Evolutionary conservation across 1,140 invertebrate species (phyloP).

Genomic region (Saxidomus purpurata): DNA sequence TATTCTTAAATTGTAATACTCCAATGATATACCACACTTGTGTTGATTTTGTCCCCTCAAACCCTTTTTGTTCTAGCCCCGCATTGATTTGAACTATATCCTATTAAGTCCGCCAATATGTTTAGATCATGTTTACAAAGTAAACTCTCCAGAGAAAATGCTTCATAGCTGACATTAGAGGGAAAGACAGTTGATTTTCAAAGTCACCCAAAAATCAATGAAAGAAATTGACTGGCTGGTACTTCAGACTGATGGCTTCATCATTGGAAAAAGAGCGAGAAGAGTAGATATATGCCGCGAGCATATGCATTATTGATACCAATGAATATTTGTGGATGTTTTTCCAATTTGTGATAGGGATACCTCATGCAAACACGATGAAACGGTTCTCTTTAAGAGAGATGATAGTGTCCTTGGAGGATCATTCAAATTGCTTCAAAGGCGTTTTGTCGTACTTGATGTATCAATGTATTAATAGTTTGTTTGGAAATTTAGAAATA

Average conservation of each 20-base stretch:
- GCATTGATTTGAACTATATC: no score
- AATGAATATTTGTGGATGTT: not conserved
- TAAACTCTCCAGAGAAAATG: not conserved
- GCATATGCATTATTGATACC: constrained; percentile 45
- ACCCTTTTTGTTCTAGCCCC: no score
- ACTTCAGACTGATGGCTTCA: constrained; percentile 14
- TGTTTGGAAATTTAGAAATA: not conserved
- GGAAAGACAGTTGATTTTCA: constrained; percentile 13
- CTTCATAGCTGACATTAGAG: not conserved
- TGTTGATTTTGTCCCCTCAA: no score
- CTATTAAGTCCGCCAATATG: no score
- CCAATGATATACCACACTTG: no score
- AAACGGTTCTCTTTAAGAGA: constrained; percentile 19
- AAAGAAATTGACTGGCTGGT: constrained; percentile 17
- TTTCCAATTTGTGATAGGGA: constrained; percentile 31
- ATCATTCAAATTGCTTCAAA: not conserved
- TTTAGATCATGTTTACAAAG: no score
- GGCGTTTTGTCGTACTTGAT: not conserved
- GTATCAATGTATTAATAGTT: not conserved
- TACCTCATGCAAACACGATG: not conserved
- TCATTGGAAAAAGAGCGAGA: not conserved
- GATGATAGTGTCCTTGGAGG: constrained; percentile 3
- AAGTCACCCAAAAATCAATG: constrained; percentile 32
- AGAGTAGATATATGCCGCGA: not conserved
- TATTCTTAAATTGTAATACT: no score